Conservation (phyloP, 1,140 invertebrate species). For the Drosophila pectinifera region DNA sequence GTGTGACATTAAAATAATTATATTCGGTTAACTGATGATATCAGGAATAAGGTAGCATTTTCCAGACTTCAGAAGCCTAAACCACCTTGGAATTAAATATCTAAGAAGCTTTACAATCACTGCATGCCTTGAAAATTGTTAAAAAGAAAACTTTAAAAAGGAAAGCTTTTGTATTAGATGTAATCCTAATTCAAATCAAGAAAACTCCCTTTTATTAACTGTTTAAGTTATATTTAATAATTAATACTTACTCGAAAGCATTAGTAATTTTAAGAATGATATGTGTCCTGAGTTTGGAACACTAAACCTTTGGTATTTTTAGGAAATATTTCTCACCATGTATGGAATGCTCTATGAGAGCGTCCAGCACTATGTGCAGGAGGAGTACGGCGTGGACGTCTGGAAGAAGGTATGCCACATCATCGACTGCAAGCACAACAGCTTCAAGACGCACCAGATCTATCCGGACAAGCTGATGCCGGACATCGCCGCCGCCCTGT, state of each 20-base stretch:
- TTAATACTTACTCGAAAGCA: too few species aligned
- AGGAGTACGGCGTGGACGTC: constrained; percentile 92
- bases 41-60: neutral
- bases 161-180: too few species aligned
- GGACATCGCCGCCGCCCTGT: constrained; percentile 89
- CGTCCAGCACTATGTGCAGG: constrained; percentile 92
- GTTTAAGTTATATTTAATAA: too few species aligned
- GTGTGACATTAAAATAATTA: neutral
- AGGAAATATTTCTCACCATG: constrained; percentile 86
- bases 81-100: too few species aligned
- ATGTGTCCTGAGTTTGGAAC: neutral
- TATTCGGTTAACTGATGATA: neutral
- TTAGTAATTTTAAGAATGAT: neutral
- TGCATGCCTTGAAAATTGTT: too few species aligned
- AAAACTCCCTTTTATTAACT: too few species aligned
- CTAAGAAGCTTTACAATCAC: too few species aligned
- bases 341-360: constrained; percentile 94
- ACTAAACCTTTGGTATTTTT: too few species aligned
- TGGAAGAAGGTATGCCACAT: constrained; percentile 91
- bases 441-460: constrained; percentile 92
- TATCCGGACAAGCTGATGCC: constrained; percentile 93
- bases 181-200: too few species aligned
- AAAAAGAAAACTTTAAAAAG: too few species aligned
- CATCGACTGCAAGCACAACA: constrained; percentile 89
- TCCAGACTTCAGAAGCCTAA: too few species aligned